phyloP scores from a whole-genome alignment of 2,888 invertebrate species.

The Scaeva pyrastri region DNA sequence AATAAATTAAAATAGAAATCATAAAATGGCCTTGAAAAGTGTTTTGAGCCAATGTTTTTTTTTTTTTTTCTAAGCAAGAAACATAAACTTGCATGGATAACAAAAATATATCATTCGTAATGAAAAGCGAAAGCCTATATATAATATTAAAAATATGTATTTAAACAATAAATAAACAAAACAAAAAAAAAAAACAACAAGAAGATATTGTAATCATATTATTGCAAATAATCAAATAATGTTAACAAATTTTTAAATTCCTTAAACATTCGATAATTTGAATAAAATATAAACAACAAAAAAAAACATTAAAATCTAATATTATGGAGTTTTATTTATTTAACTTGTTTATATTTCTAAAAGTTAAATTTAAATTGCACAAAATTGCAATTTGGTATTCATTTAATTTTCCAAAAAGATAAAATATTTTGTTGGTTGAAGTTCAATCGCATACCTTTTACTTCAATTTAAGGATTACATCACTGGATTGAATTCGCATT shows the following conservation, averaged over 20 bases:
- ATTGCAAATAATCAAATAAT: slow-evolving; percentile 71
- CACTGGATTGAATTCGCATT: too few relatives aligned
- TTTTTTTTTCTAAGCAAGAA: slow-evolving; percentile 39
- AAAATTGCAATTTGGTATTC: too few relatives aligned
- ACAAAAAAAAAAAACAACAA: too few relatives aligned
- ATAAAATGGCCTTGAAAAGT: slow-evolving; percentile 55
- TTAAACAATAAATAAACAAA: slow-evolving; percentile 14
- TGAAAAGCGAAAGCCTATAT: slow-evolving; percentile 57
- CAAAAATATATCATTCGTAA: slow-evolving; percentile 51
- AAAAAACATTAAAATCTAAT: slow-evolving; percentile 21
- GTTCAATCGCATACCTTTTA: too few relatives aligned
- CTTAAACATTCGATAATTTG: slow-evolving; percentile 75
- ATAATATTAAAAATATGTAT: slow-evolving; percentile 21
- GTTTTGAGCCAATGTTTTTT: slow-evolving; percentile 51
- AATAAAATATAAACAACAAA: slow-evolving; percentile 57
- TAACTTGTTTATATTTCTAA: too few relatives aligned
- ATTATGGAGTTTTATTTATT: neutral
- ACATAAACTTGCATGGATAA: slow-evolving; percentile 1
- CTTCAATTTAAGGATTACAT: too few relatives aligned
- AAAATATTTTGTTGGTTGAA: too few relatives aligned
- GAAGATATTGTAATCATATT: slow-evolving; percentile 52
- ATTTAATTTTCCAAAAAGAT: too few relatives aligned
- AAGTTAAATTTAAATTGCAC: too few relatives aligned
- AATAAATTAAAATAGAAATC: slow-evolving; percentile 6
- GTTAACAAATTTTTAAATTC: slow-evolving; percentile 73